phyloP scores from a whole-genome alignment of 2,113 vertebrate genomes.

The Protobothrops mucrosquamatus region DNA sequence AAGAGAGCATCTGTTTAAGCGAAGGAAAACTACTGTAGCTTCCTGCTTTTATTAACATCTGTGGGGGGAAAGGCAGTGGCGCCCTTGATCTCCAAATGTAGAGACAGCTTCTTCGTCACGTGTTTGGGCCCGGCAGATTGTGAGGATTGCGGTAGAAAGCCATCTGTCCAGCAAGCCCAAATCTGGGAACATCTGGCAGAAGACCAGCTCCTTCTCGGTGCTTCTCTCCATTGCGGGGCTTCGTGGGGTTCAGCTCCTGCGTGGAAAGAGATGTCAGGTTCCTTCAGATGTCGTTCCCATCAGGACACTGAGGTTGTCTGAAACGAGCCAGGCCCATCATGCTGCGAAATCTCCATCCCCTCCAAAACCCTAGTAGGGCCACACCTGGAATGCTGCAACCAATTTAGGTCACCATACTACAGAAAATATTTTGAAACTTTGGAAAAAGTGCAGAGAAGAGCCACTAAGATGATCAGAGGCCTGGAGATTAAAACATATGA shows the following conservation, averaged over 20 bases:
- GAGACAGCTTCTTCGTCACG: not conserved
- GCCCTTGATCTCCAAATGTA: not conserved
- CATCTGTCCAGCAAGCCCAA: not conserved
- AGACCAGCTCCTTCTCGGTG: not conserved
- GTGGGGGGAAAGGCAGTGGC: not conserved
- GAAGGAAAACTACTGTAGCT: not conserved
- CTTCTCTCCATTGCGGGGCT: not conserved
- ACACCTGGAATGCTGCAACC: too few relatives aligned
- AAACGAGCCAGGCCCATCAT: not conserved
- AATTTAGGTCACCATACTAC: too few relatives aligned
- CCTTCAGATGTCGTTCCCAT: not conserved
- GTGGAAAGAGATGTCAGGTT: not conserved
- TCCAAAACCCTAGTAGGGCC: not conserved
- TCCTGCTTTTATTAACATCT: not conserved
- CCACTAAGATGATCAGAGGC: too few relatives aligned
- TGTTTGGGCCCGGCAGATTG: not conserved
- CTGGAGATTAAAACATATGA: too few relatives aligned
- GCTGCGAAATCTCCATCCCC: not conserved
- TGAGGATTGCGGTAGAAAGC: not conserved
- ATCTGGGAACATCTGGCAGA: not conserved
- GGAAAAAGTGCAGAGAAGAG: too few relatives aligned
- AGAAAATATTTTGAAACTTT: too few relatives aligned
- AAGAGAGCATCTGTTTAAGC: constrained; percentile 13
- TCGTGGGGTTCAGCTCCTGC: not conserved
- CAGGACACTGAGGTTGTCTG: not conserved